Conservation (phyloP, 2,113 vertebrate species). For the Seriola quinqueradiata region DNA sequence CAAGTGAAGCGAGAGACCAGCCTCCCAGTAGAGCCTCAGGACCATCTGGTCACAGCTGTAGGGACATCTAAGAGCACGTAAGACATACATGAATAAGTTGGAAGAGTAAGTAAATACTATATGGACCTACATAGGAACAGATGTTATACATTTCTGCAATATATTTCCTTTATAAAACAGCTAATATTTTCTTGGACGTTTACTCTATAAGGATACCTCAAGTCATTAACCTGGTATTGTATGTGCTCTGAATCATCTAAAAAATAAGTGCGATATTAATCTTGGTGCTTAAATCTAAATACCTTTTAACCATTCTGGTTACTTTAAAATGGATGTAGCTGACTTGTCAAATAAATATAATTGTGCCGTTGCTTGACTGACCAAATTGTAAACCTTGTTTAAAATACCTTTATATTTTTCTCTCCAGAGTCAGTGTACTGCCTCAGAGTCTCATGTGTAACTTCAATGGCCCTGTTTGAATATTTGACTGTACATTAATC, state of each 20-base stretch:
- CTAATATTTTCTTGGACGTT: background rate
- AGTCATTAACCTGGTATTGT: background rate
- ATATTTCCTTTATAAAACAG: background rate
- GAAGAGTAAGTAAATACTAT: background rate
- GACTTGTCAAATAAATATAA: background rate
- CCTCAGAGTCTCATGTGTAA: background rate
- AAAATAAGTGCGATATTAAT: background rate
- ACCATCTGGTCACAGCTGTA: conserved; percentile 37
- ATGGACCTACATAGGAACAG: background rate
- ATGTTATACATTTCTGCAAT: background rate
- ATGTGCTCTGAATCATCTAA: no score
- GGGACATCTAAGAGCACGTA: conserved; percentile 21
- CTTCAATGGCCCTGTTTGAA: background rate
- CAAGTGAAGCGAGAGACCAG: conserved; percentile 22
- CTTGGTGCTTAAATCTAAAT: background rate
- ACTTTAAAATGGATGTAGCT: background rate
- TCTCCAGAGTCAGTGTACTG: background rate
- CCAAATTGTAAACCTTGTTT: background rate
- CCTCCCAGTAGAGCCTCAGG: conserved; percentile 31
- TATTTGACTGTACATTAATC: background rate
- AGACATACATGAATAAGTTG: conserved; percentile 20
- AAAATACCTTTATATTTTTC: background rate
- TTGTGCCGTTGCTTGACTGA: background rate
- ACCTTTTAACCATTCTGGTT: background rate
- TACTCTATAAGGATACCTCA: background rate